Evolutionary conservation across 2,113 vertebrate species (phyloP), one percentile per base, ranked within the genome.

Genomic region (Albula goreensis): DNA sequence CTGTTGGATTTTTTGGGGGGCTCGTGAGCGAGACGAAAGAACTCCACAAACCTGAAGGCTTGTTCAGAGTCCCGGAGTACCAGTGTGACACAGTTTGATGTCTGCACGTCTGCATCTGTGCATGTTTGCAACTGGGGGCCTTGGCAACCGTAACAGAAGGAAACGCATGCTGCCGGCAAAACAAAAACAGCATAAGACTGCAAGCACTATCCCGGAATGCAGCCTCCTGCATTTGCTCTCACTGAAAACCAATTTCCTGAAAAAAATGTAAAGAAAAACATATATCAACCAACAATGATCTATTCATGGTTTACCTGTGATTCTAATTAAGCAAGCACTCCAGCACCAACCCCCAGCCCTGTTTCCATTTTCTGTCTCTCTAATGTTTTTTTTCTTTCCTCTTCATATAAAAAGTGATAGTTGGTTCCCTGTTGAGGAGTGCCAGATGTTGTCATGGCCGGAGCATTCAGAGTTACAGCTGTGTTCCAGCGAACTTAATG

Each of bases 171-270:
- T 85, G 90, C 89, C 87, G 90, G 87, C 85, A 91, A 89, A 90
- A 84, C 87, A 90, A 88, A 89, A 83, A 53, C 81, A 60, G 60
- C 15, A 63, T 31, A 83, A 63, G 48, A 89, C 90, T 90, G 88
- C 83, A 85, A 88, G 86, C 74, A 90, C 88, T 89, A 89, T 89
- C 87, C 60, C 3, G 60, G 60, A 15, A 66, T 19, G 88, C 85
- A 88, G 88, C 89, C 86, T 90, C 88, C 86, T 89, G 87, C 89
- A 89, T 89, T 89, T 90, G 86, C 89, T 88, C 90, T 90, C 89
- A 89, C 3, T 19, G 60, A 66, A 2, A 7, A 15, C 17, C 17
- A 66, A 5, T 66, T 19, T 1, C 22, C 7, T 66, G 60, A 66
- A 66, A 66, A 13, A 22, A 66, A 66, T 41, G 7, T 12, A 0